Evolutionary conservation across 1,140 invertebrate genomes (phyloP), one percentile per base, ranked within the genome.

Genomic region (Trichonephila clavata): DNA sequence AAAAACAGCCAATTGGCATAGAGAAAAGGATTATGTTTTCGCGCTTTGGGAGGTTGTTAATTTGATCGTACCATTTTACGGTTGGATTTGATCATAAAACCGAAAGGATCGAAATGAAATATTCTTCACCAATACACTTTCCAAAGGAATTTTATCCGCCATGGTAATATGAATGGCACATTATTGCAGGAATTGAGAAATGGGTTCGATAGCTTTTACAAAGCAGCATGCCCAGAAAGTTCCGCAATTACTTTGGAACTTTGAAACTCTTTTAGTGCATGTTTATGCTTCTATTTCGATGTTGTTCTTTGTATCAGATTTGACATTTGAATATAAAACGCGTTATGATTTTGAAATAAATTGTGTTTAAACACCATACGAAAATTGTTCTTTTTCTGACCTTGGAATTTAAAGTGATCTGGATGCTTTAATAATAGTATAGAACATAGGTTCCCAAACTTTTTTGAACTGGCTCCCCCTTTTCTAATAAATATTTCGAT

Each of bases 1-100:
- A 90, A 88, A 90, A 90, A 60, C 50, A 14, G 32, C 18, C 21
- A 27, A 50, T 77, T 27, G 43, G 88, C 61, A 77, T 60, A n/a
- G 13, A n/a, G 32, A 90, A 80, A 77, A 39, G 88, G 88, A 90
- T 90, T 90, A 90, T 60, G 39, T 60, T 60, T 77, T 80, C 50
- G n/a, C 88, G 88, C 88, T 90, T 57, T 90, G 88, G 88, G 88
- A 90, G 88, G 88, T 90, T 50, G 65, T 90, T 90, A 90, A 90
- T 80, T 90, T 90, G 68, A 90, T 77, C 61, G n/a, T 39, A 20
- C 50, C 57, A 27, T 61, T 86, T 83, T 83, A 59, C 71, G 71
- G 50, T 59, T 83, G 43, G 4, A 83, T 83, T 43, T 14, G 81
- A 83, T 50, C 81, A 83, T 83, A 83, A 83, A 83, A 83, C 21